Percentiles rank a stretch among this genome's conserved stretches.
Conservation (phyloP, 2,888 invertebrate genomes). For the Opisthograptis luteolata region DNA sequence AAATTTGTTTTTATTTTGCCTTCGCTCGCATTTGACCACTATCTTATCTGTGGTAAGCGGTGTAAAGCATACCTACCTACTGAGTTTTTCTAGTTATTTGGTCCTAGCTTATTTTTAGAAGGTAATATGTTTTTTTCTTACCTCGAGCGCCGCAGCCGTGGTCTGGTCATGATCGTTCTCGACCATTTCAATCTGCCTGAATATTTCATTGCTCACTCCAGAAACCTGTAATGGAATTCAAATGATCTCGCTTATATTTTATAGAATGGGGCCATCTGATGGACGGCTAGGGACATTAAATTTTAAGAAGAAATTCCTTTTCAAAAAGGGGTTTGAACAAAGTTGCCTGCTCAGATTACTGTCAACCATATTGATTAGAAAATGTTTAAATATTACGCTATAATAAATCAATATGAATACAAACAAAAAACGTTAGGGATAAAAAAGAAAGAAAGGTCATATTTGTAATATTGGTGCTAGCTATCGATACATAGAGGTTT, state of each 20-base stretch:
- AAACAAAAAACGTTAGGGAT: too few species aligned
- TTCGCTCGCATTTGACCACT: too few species aligned
- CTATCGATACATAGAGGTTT: too few species aligned
- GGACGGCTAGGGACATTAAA: not conserved
- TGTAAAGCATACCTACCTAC: not conserved
- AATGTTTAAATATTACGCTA: too few species aligned
- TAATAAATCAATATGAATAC: too few species aligned
- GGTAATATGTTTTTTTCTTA: conserved; percentile 53
- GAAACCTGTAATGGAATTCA: conserved; percentile 87
- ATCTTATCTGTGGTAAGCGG: too few species aligned
- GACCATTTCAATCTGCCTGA: conserved; percentile 98
- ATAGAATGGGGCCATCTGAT: conserved; percentile 1
- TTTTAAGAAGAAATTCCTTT: not conserved
- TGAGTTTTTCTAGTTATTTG: not conserved
- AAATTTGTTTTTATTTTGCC: too few species aligned
- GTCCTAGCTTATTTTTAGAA: not conserved
- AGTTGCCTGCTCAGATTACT: too few species aligned
- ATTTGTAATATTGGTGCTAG: too few species aligned
- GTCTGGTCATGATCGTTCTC: conserved; percentile 98
- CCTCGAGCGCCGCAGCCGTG: conserved; percentile 95
- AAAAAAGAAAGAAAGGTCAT: too few species aligned
- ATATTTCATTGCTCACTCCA: conserved; percentile 98
- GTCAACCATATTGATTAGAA: too few species aligned
- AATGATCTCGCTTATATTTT: conserved; percentile 6
- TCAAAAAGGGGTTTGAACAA: too few species aligned